Percentiles rank a stretch among this genome's conserved stretches.
Evolutionary conservation across 2,113 vertebrate genomes (phyloP).

Genomic region (Lipophrys pholis): DNA sequence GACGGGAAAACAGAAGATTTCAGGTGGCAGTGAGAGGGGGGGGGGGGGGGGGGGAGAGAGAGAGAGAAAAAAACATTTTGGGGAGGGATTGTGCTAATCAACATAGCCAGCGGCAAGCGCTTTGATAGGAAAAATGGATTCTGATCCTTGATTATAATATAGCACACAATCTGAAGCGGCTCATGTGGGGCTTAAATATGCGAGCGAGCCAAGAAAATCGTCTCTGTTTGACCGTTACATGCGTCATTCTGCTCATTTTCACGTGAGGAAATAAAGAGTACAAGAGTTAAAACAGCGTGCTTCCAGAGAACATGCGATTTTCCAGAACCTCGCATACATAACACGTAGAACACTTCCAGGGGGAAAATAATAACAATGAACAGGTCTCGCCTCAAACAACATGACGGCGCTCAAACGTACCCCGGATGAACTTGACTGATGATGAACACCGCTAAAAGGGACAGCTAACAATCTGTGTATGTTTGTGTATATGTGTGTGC

Average conservation of each 20-base stretch:
- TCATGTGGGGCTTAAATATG: slow-evolving; percentile 31
- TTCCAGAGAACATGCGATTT: slow-evolving; percentile 25
- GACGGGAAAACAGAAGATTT: slow-evolving; percentile 91
- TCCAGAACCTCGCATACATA: slow-evolving; percentile 6
- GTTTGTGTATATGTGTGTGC: slow-evolving; percentile 34
- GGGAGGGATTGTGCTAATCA: slow-evolving; percentile 80
- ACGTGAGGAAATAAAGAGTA: slow-evolving; percentile 37
- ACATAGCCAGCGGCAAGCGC: slow-evolving; percentile 84
- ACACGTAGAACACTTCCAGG: slow-evolving; percentile 7
- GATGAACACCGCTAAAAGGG: slow-evolving; percentile 33
- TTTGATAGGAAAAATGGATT: slow-evolving; percentile 88
- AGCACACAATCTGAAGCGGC: slow-evolving; percentile 48
- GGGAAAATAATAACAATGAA: slow-evolving; percentile 33
- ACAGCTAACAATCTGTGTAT: slow-evolving; percentile 39
- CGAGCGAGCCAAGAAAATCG: slow-evolving; percentile 29
- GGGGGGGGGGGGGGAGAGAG: slow-evolving; percentile 62
- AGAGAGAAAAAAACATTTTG: slow-evolving; percentile 82
- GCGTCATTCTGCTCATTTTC: slow-evolving; percentile 34
- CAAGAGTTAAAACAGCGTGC: background rate
- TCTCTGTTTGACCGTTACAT: slow-evolving; percentile 47
- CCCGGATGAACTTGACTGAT: slow-evolving; percentile 41
- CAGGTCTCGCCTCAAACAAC: slow-evolving; percentile 32
- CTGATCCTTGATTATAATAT: slow-evolving; percentile 79
- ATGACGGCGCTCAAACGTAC: slow-evolving; percentile 20
- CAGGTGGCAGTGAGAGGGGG: slow-evolving; percentile 80